These are phyloP conservation scores for Pollimyrus isidori DNA, from an alignment of 2,113 vertebrate genomes.

Conservation along the genomic window DNA sequence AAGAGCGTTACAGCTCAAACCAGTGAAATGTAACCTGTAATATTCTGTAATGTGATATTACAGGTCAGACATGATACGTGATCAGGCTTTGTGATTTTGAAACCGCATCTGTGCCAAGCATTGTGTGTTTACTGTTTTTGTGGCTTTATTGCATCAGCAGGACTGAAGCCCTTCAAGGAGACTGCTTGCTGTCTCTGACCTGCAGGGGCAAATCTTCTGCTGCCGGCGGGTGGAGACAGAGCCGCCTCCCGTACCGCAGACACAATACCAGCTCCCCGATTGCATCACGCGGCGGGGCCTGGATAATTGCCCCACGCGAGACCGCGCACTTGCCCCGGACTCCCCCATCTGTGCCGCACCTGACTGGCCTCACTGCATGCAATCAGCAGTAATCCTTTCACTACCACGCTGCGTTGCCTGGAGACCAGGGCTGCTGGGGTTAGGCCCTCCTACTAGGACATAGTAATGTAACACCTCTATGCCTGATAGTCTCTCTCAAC, in stretches of 20 bases:
- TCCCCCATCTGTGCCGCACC: slow-evolving; percentile 35
- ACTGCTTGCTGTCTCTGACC: neutral
- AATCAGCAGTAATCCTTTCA: slow-evolving; percentile 69
- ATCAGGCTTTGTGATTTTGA: neutral
- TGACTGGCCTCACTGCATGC: slow-evolving; percentile 40
- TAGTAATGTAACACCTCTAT: neutral
- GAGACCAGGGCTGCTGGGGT: slow-evolving; percentile 51
- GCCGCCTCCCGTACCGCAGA: slow-evolving; percentile 25
- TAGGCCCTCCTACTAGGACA: slow-evolving; percentile 35
- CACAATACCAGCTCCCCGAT: slow-evolving; percentile 50
- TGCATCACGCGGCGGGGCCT: slow-evolving; percentile 57
- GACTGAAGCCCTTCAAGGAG: neutral
- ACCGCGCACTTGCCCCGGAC: slow-evolving; percentile 31
- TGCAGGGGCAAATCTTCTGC: neutral
- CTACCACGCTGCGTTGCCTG: slow-evolving; percentile 51
- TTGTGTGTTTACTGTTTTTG: neutral
- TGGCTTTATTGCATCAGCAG: slow-evolving; percentile 8
- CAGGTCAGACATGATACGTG: neutral
- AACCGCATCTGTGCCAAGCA: neutral
- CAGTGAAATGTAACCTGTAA: neutral
- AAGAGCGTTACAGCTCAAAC: neutral
- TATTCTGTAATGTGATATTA: neutral
- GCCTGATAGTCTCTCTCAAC: neutral
- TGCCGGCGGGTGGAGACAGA: neutral
- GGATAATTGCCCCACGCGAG: slow-evolving; percentile 64